phyloP scores from a whole-genome alignment of 2,888 invertebrate genomes.

The Mythimna ferrago region DNA sequence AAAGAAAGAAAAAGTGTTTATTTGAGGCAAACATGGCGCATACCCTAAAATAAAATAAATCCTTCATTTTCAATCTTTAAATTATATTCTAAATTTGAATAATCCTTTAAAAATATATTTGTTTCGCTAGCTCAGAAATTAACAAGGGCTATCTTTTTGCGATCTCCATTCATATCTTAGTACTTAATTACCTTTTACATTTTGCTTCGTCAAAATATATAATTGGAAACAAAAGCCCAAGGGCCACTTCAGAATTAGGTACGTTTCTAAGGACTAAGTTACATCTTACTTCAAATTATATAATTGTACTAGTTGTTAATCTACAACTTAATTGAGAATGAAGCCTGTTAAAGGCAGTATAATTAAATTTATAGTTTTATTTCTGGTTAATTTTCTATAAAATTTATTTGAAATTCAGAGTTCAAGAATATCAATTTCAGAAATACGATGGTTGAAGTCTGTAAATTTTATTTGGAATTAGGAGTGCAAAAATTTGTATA shows the following conservation, averaged over 20 bases:
- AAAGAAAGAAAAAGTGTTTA: too few relatives aligned
- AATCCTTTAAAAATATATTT: too few relatives aligned
- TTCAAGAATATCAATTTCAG: neutral
- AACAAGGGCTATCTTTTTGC: too few relatives aligned
- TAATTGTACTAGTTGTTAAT: slow-evolving; percentile 22
- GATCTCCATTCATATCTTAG: too few relatives aligned
- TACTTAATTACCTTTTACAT: slow-evolving; percentile 5
- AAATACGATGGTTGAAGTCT: neutral
- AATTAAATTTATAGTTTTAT: slow-evolving; percentile 16
- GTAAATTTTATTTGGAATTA: neutral
- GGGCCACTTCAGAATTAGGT: slow-evolving; percentile 30
- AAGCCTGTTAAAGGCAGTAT: slow-evolving; percentile 1
- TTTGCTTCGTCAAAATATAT: slow-evolving; percentile 45
- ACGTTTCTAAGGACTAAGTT: slow-evolving; percentile 19
- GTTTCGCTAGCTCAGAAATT: too few relatives aligned
- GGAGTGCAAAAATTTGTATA: too few relatives aligned
- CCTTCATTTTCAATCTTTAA: too few relatives aligned
- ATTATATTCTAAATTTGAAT: too few relatives aligned
- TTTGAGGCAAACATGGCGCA: too few relatives aligned
- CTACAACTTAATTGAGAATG: slow-evolving; percentile 37
- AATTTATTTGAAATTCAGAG: neutral
- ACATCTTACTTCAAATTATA: slow-evolving; percentile 28
- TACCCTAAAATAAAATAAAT: too few relatives aligned
- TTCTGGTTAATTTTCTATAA: too few relatives aligned
- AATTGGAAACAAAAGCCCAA: slow-evolving; percentile 40